phyloP scores from a whole-genome alignment of 2,797 vertebrate species.

The Sus cebifrons region DNA sequence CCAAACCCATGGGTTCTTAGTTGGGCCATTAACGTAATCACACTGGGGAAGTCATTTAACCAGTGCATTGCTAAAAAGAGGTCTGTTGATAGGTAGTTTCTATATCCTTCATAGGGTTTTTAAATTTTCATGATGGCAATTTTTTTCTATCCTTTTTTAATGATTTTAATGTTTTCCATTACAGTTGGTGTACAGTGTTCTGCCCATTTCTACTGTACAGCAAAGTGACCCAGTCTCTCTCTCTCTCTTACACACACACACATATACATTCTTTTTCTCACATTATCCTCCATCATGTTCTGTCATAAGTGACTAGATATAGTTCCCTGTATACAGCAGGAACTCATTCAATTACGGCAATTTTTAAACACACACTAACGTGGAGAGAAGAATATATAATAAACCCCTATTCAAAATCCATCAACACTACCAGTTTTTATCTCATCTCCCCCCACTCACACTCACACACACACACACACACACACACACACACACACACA shows the following conservation, averaged over 20 bases:
- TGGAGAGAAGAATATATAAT: not conserved
- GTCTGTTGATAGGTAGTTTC: not conserved
- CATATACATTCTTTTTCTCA: too few relatives aligned
- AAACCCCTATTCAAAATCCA: not conserved
- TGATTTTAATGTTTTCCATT: too few relatives aligned
- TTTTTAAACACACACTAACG: conserved; percentile 29
- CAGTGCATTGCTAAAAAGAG: not conserved
- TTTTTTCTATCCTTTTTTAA: not conserved
- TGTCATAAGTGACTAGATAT: too few relatives aligned
- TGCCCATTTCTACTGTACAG: too few relatives aligned
- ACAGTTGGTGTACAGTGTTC: too few relatives aligned
- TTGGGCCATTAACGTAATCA: not conserved
- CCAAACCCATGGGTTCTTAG: not conserved
- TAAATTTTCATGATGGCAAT: not conserved
- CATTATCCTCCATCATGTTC: too few relatives aligned
- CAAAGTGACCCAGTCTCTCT: too few relatives aligned
- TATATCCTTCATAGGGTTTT: not conserved
- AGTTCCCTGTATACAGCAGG: too few relatives aligned
- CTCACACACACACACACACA: too few relatives aligned
- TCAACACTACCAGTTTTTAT: not conserved
- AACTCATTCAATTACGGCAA: not conserved
- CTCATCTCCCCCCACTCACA: not conserved
- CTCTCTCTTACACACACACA: too few relatives aligned
- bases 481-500: not conserved
- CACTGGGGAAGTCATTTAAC: not conserved